These are phyloP conservation scores for Vollenhovia emeryi DNA, from an alignment of 1,140 invertebrate genomes.

Conservation along the genomic window DNA sequence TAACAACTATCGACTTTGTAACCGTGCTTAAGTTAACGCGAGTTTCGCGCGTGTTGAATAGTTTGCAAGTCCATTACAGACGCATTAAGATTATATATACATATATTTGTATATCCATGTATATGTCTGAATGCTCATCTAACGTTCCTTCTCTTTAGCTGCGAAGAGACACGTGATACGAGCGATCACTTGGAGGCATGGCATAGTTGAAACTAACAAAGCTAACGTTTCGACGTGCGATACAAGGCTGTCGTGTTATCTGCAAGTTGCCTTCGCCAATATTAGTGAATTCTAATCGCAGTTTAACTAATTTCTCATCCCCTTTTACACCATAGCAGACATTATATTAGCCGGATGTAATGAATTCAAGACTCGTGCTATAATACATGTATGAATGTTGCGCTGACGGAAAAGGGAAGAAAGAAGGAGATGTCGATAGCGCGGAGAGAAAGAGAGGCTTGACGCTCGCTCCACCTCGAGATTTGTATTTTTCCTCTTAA, in stretches of 20 bases:
- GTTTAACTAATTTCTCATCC: not conserved
- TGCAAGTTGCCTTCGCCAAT: slow-evolving; percentile 2
- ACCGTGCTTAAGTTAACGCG: slow-evolving; percentile 64
- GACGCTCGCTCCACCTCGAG: not conserved
- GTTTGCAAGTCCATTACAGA: slow-evolving; percentile 72
- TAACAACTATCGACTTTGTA: slow-evolving; percentile 59
- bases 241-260: slow-evolving; percentile 4
- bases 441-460: not conserved
- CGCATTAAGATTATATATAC: slow-evolving; percentile 65
- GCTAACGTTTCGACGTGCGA: slow-evolving; percentile 32
- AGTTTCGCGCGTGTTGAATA: slow-evolving; percentile 67
- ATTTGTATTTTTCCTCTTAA: slow-evolving; percentile 30
- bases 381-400: not conserved
- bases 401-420: not conserved
- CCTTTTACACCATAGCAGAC: not conserved
- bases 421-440: not conserved
- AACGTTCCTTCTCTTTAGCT: slow-evolving; percentile 1
- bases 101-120: slow-evolving; percentile 20
- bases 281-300: slow-evolving; percentile 18
- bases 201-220: slow-evolving; percentile 40
- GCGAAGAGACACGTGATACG: slow-evolving; percentile 11
- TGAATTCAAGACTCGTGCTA: not conserved
- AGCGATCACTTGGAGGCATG: slow-evolving; percentile 19
- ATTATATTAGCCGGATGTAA: not conserved
- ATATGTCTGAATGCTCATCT: slow-evolving; percentile 47